Evolutionary conservation across 2,113 vertebrate species (phyloP), one percentile per base, ranked within the genome.

Genomic region (Osmerus mordax): DNA sequence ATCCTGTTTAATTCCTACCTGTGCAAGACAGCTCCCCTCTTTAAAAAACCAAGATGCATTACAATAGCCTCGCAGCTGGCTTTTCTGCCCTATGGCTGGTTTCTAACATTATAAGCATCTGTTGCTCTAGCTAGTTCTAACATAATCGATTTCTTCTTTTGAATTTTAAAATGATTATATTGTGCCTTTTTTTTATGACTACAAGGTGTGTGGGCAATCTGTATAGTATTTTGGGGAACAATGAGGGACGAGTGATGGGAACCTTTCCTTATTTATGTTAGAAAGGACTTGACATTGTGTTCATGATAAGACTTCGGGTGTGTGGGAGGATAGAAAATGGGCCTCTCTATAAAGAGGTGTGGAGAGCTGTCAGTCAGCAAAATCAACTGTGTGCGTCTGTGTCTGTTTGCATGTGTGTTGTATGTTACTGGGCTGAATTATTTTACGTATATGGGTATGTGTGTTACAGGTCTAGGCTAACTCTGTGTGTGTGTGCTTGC

Each of bases 401-500:
- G 41, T 47, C 41, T 74, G 77, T 76, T 51, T 28, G 63, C 73
- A 18, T 70, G 41, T 79, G 60, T 65, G 28, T 9, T 47, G 41
- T 47, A 47, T 47, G 41, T 47, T 47, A 47, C 41, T 11, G 41
- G 41, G 41, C 41, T 47, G 41, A 47, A 47, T 11, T 47, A 47
- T 47, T 12, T 47, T 47, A 9, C 12, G 41, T 47, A 47, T 12
- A 47, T 12, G 7, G 41, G 41, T 70, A 4, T 67, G 65, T 52
- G 76, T 75, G 77, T 25, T 19, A 56, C 4, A 28, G 19, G 32
- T 52, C 71, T 69, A 58, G 23, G 73, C 54, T n/a, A 61, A 60
- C 66, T 78, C 84, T 68, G 62, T 69, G 86, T 36, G 32, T 28
- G 25, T 47, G 41, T 47, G 79, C 76, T 72, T 87, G 86, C 82